Percentiles rank a stretch among this genome's conserved stretches.
Conservation (phyloP, 2,888 invertebrate species). For the Leptura quadrifasciata region DNA sequence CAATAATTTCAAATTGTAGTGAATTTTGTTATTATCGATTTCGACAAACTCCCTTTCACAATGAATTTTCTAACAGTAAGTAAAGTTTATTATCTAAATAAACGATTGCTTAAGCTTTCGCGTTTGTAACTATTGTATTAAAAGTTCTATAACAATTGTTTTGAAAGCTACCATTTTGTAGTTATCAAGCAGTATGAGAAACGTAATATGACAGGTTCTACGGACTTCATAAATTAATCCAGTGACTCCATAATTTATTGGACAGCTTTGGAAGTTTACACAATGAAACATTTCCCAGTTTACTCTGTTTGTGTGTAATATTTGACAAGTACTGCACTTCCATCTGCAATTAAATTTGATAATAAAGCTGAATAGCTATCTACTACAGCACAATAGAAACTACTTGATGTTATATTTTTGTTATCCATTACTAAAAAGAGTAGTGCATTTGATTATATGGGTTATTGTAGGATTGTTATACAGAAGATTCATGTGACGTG, state of each 20-base stretch:
- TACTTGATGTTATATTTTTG: background rate
- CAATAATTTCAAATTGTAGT: too few relatives aligned
- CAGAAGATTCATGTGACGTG: too few relatives aligned
- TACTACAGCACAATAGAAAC: background rate
- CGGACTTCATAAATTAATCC: constrained; percentile 12
- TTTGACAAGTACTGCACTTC: constrained; percentile 18
- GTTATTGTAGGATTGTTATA: too few relatives aligned
- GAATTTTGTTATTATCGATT: too few relatives aligned
- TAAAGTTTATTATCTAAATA: too few relatives aligned
- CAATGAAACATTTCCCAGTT: background rate
- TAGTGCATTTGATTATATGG: too few relatives aligned
- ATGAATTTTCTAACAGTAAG: too few relatives aligned
- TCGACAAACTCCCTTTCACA: too few relatives aligned
- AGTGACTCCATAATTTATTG: constrained; percentile 15
- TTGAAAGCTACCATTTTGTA: background rate
- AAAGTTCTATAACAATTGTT: background rate
- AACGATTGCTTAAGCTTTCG: background rate
- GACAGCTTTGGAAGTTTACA: background rate
- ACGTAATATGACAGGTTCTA: constrained; percentile 15
- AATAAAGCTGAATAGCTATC: background rate
- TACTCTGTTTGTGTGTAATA: constrained; percentile 2
- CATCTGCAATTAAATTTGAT: background rate
- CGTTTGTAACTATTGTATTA: background rate
- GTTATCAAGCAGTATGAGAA: constrained; percentile 5
- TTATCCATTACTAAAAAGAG: background rate